Conservation (phyloP, 2,113 vertebrate genomes). For the Aspidoscelis tigris region DNA sequence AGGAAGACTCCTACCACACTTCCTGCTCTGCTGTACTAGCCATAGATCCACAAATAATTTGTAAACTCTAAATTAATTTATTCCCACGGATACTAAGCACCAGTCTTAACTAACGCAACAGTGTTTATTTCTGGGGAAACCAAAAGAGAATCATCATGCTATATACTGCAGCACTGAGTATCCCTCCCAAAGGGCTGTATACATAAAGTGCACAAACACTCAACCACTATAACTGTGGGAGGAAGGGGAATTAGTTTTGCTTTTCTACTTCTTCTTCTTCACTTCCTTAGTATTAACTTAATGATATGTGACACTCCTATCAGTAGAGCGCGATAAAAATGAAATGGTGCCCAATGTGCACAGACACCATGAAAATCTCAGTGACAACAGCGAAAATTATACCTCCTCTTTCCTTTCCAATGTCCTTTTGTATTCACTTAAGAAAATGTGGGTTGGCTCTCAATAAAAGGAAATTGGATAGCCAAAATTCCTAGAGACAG, state of each 20-base stretch:
- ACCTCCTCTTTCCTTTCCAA: constrained; percentile 62
- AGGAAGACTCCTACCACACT: no score
- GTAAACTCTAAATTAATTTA: constrained; percentile 9
- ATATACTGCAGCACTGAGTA: constrained; percentile 9
- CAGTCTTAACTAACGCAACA: not conserved
- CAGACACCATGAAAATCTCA: constrained; percentile 71
- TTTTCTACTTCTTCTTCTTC: constrained; percentile 48
- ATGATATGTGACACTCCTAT: constrained; percentile 70
- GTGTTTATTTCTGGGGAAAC: not conserved
- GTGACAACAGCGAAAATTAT: constrained; percentile 68
- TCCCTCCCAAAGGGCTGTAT: constrained; percentile 32
- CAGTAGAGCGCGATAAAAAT: constrained; percentile 66
- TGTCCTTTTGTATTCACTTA: constrained; percentile 54
- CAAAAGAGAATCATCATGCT: not conserved
- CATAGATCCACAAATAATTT: not conserved
- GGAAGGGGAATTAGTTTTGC: constrained; percentile 39
- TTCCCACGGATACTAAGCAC: not conserved
- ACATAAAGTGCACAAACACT: constrained; percentile 41
- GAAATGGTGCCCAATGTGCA: constrained; percentile 65
- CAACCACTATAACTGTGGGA: constrained; percentile 29
- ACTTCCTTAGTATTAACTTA: constrained; percentile 63
- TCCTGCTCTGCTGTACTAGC: no score
- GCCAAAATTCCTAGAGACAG: constrained; percentile 65
- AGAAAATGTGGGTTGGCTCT: constrained; percentile 66
- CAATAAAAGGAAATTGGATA: constrained; percentile 69